Conservation (phyloP, 2,797 vertebrate genomes). For the Cynodonichthys magdalenae region DNA sequence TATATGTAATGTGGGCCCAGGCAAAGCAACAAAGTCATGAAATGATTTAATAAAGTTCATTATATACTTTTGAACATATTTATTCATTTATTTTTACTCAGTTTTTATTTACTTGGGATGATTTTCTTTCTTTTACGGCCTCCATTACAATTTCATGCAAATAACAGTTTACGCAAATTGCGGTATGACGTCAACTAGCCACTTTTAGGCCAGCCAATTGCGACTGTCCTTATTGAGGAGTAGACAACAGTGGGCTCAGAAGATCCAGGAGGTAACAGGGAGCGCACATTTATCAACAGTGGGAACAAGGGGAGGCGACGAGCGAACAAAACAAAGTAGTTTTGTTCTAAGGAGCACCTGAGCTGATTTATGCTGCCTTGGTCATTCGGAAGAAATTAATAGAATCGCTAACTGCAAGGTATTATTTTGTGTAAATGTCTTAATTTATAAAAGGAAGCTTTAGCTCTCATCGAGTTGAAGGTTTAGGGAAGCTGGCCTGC, state of each 20-base stretch:
- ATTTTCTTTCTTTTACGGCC: too few relatives aligned
- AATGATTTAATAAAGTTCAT: too few relatives aligned
- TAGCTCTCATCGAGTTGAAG: background rate
- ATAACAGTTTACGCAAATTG: too few relatives aligned
- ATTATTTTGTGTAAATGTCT: conserved; percentile 4
- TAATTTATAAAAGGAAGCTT: conserved; percentile 6
- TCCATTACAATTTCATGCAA: too few relatives aligned
- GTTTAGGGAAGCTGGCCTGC: conserved; percentile 21
- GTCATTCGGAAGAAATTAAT: conserved; percentile 27
- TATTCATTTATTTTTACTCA: too few relatives aligned
- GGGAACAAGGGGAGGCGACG: conserved; percentile 59
- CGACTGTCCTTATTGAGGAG: too few relatives aligned
- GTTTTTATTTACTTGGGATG: too few relatives aligned
- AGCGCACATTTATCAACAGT: conserved; percentile 40
- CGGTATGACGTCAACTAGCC: too few relatives aligned
- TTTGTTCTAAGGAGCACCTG: conserved; percentile 38
- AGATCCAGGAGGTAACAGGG: conserved; percentile 61
- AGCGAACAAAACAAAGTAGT: conserved; percentile 56
- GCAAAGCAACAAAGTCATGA: too few relatives aligned
- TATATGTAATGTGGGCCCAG: too few relatives aligned
- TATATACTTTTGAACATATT: too few relatives aligned
- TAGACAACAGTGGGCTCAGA: conserved; percentile 13
- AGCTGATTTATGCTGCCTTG: conserved; percentile 28
- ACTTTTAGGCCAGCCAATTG: too few relatives aligned
- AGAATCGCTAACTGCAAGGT: conserved; percentile 61